Base-by-base conservation (phyloP, 2,113 vertebrate species). In the Gymnocephalus cernua region DNA sequence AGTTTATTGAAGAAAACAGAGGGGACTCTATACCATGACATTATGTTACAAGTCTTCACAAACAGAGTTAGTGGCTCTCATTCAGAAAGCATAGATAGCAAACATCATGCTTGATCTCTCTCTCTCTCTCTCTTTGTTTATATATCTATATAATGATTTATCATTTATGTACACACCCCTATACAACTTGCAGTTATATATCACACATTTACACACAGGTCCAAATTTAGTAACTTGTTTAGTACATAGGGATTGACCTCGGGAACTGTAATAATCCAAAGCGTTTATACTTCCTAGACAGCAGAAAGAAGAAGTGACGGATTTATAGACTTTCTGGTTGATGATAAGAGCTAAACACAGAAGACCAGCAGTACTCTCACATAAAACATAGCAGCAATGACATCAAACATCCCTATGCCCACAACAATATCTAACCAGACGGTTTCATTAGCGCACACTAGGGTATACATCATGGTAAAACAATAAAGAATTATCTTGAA, bases 131-230 rank as follows among this genome's bases (percentile, higher is more conserved):
- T 35, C 1, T 68, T 14, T 65, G 4, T 47, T 1, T 54, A 8
- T 73, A 56, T 35, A 63, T 63, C 0, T 62, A 57, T 64, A 74
- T 53, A 29, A 57, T 41, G 1, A 23, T 73, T 25, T 61, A 56
- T 70, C 45, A 64, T 14, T n/a, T 91, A 88, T 87, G 53, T 87
- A 88, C 85, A 88, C 71, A 71, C 13, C 54, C 25, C 59, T 83
- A 56, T 74, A 76, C 67, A 83, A 69, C 77, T 25, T 84, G 35
- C 77, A 79, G 53, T 75, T 82, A 62, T 78, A 83, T 11, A 75
- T 77, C 58, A 71, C 25, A 80, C 29, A 69, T 87, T 74, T 74
- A 89, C 80, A 87, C 69, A 67, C 66, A 45, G 27, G 32, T 58
- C 44, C 76, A 84, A 73, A 66, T 32, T 59, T 15, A 7, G 38